A percentile compares a stretch with the other conserved stretches of the same genome.
phyloP scores from a whole-genome alignment of 2,113 vertebrate species.

The Protomyctophum bolini region DNA sequence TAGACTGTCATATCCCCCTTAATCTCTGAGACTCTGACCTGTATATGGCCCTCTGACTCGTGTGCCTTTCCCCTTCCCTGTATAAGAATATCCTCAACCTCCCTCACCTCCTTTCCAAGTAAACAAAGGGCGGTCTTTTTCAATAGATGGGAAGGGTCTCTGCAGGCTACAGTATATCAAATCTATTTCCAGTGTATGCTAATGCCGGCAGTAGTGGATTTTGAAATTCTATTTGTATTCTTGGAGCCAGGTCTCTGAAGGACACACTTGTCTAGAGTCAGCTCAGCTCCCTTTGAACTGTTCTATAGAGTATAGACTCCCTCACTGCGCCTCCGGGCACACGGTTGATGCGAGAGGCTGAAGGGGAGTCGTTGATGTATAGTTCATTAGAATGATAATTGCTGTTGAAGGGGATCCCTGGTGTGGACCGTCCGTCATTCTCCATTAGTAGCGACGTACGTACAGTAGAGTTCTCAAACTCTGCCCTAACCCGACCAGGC shows the following conservation, averaged over 20 bases:
- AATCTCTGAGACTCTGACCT: background rate
- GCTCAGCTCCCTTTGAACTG: conserved; percentile 61
- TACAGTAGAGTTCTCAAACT: too few relatives aligned
- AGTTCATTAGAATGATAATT: conserved; percentile 64
- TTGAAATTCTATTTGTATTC: conserved; percentile 54
- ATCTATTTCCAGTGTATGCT: conserved; percentile 37
- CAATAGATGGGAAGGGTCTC: conserved; percentile 38
- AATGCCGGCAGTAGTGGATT: conserved; percentile 60
- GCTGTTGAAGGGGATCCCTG: conserved; percentile 31
- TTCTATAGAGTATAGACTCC: conserved; percentile 41
- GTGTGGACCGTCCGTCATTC: conserved; percentile 29
- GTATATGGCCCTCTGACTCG: background rate
- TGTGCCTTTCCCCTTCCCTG: conserved; percentile 4
- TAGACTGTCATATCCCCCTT: background rate
- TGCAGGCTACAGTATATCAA: conserved; percentile 29
- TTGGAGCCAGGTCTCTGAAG: conserved; percentile 20
- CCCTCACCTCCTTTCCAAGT: conserved; percentile 16
- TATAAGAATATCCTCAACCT: conserved; percentile 37
- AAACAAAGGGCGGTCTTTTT: conserved; percentile 12
- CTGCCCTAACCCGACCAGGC: too few relatives aligned
- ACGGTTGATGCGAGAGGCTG: conserved; percentile 39
- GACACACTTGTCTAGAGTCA: conserved; percentile 26
- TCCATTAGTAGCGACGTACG: background rate
- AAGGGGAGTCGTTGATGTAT: conserved; percentile 48
- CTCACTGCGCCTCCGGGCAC: conserved; percentile 23